A percentile compares a stretch with the other conserved stretches of the same genome.
phyloP scores from a whole-genome alignment of 2,113 vertebrate species.

The Abramis brama region DNA sequence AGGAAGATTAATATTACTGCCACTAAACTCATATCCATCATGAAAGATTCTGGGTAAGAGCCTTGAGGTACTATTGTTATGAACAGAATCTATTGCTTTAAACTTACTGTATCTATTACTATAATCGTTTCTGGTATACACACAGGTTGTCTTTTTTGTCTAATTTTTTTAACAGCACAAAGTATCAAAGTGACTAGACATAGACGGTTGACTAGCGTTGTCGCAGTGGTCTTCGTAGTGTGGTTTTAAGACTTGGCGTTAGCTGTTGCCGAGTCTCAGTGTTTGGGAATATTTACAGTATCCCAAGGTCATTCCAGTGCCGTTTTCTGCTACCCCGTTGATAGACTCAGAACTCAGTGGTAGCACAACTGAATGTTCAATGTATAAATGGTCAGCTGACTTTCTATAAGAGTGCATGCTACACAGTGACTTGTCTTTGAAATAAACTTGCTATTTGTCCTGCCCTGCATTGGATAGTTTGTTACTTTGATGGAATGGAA shows the following conservation, averaged over 20 bases:
- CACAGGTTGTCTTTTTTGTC: not conserved
- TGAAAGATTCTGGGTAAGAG: not conserved
- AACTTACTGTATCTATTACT: not conserved
- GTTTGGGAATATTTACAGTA: conserved; percentile 4
- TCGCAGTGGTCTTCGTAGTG: conserved; percentile 28
- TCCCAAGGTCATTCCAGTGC: conserved; percentile 38
- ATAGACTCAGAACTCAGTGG: conserved; percentile 31
- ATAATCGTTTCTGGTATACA: conserved; percentile 24
- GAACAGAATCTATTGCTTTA: conserved; percentile 4
- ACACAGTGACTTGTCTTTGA: conserved; percentile 40
- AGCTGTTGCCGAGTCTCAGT: not conserved
- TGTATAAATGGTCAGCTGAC: conserved; percentile 24
- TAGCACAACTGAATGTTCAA: conserved; percentile 36
- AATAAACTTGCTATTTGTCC: conserved; percentile 53
- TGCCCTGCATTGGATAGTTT: conserved; percentile 46
- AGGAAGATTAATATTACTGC: not conserved
- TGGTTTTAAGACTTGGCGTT: conserved; percentile 14
- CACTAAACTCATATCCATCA: not conserved
- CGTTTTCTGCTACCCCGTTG: conserved; percentile 36
- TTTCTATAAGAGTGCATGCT: conserved; percentile 59
- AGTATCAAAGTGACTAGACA: not conserved
- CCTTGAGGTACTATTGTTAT: conserved; percentile 21
- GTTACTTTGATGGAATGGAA: conserved; percentile 32
- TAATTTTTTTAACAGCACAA: not conserved
- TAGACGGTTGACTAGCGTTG: conserved; percentile 13